Evolutionary conservation across 2,113 vertebrate genomes (phyloP).

Genomic region (Illadopsis cleaveri): DNA sequence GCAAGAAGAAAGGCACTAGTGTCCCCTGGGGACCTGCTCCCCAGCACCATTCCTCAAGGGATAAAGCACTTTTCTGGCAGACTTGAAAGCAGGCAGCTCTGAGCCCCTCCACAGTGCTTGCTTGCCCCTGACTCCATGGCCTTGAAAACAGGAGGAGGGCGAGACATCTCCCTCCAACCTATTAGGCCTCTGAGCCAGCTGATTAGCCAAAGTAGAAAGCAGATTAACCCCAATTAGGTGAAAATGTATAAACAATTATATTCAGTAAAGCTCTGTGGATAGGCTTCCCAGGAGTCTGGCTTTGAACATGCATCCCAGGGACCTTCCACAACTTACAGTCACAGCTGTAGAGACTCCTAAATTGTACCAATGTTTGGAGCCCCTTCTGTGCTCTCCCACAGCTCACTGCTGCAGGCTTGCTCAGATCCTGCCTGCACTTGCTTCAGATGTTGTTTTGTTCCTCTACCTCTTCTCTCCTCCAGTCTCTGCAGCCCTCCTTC

Average conservation of each 20-base stretch:
- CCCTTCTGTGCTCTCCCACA: background rate
- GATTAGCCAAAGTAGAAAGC: background rate
- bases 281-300: background rate
- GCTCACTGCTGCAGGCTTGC: background rate
- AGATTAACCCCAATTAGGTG: constrained; percentile 41
- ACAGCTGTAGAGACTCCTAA: background rate
- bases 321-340: background rate
- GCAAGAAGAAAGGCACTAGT: background rate
- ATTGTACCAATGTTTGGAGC: background rate
- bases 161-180: background rate
- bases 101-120: background rate
- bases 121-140: background rate
- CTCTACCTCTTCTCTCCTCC: background rate
- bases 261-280: background rate
- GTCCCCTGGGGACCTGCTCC: background rate
- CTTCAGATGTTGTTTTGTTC: background rate
- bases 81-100: background rate
- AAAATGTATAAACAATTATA: background rate
- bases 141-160: background rate
- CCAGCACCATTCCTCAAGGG: background rate
- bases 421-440: background rate
- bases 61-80: background rate
- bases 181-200: background rate
- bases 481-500: background rate
- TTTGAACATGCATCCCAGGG: background rate